Conservation (phyloP, 2,113 vertebrate genomes). For the Nannobrachium achirus region DNA sequence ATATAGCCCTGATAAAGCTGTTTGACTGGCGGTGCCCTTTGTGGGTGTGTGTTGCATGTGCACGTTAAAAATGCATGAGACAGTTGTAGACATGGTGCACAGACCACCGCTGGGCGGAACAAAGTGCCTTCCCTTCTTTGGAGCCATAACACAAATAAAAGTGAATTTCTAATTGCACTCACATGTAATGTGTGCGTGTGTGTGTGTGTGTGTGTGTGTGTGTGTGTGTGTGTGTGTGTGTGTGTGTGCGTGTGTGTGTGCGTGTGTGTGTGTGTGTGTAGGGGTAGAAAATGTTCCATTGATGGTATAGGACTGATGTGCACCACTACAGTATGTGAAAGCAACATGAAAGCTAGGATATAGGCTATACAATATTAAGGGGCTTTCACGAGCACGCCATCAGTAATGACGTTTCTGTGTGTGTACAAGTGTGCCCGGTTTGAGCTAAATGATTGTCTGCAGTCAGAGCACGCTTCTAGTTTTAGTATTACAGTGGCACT, state of each 20-base stretch:
- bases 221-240: constrained; percentile 18
- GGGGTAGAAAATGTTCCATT: constrained; percentile 22
- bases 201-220: constrained; percentile 18
- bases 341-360: constrained; percentile 37
- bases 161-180: constrained; percentile 63
- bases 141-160: constrained; percentile 57
- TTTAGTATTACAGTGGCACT: too few species aligned
- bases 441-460: too few species aligned
- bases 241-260: constrained; percentile 10
- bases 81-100: constrained; percentile 19
- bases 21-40: constrained; percentile 16
- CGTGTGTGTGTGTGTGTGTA: constrained; percentile 17
- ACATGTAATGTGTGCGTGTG: not conserved
- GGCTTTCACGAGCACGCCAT: not conserved
- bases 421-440: not conserved
- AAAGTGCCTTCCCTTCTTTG: constrained; percentile 4
- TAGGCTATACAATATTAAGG: constrained; percentile 44
- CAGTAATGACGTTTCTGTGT: too few species aligned
- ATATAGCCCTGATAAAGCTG: constrained; percentile 10
- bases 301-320: constrained; percentile 29
- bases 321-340: constrained; percentile 36
- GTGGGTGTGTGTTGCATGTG: constrained; percentile 13
- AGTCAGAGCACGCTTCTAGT: too few species aligned
- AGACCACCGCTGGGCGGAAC: constrained; percentile 14
- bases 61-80: constrained; percentile 49